Evolutionary conservation across 2,888 invertebrate species (phyloP).

Genomic region (Drosophila peninsularis): DNA sequence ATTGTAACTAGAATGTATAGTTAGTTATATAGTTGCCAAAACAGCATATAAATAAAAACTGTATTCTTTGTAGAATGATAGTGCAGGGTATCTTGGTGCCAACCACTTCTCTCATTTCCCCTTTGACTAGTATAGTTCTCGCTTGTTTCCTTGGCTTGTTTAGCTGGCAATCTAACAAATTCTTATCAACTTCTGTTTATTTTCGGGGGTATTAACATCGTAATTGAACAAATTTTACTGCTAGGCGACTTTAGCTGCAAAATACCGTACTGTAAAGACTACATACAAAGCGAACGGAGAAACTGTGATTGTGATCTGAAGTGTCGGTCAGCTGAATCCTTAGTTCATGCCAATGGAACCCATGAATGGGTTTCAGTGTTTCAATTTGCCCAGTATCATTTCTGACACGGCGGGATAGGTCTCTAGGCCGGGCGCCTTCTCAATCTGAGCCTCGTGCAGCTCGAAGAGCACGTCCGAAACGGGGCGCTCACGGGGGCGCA

Average conservation of each 20-base stretch:
- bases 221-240: conserved; percentile 16
- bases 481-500: not conserved
- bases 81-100: not conserved
- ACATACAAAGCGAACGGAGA: not conserved
- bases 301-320: no score
- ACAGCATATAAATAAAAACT: no score
- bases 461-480: conserved; percentile 35
- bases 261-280: not conserved
- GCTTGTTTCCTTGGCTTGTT: not conserved
- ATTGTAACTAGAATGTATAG: no score
- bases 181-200: conserved; percentile 19
- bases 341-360: no score
- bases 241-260: not conserved
- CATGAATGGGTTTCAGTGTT: not conserved
- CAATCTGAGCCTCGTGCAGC: conserved; percentile 27
- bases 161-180: conserved; percentile 4
- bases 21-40: no score
- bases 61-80: not conserved
- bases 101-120: not conserved
- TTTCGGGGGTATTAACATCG: conserved; percentile 5
- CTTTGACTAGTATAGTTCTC: not conserved
- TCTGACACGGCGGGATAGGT: not conserved
- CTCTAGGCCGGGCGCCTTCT: not conserved
- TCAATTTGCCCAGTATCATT: conserved; percentile 22
- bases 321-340: no score